Evolutionary conservation across 2,113 vertebrate genomes (phyloP), one percentile per base, ranked within the genome.

Genomic region (Aythya baeri): DNA sequence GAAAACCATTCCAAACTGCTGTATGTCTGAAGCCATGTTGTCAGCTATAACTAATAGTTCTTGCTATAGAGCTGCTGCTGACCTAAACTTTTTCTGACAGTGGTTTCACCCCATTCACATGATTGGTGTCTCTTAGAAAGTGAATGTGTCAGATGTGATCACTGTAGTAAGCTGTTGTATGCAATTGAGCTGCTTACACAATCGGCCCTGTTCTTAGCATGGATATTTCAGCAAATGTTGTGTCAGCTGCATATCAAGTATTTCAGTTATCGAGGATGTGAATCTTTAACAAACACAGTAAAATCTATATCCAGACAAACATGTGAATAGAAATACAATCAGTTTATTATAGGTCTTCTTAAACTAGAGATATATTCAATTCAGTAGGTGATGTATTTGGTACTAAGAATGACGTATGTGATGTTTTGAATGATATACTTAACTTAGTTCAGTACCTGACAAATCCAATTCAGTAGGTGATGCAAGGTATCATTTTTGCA

Each of bases 51-150:
- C 32, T 71, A 49, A 74, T 57, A 55, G 81, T 43, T 91, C 63
- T 74, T 85, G 8, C 50, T 71, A 4, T 43, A 75, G 38, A 77
- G 57, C 43, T 83, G 72, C 55, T 95, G 72, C 61, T 93, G 90
- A 94, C 57, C 63, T 90, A 81, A 91, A 97, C 73, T 61, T 93
- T 88, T 91, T 61, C 65, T 92, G 59, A 77, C 77, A 68, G 55
- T 71, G 78, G 52, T 80, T 94, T 97, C 57, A 67, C 32, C 27
- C 72, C 54, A 34, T 71, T 91, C 72, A 36, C 16, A 31, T 67
- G 63, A 96, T 67, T 89, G 26, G 67, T 91, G 57, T 81, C 86
- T 77, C 38, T 57, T 57, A 74, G 57, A 91, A 82, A 91, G 67
- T 49, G 71, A 41, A 83, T 27, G 57, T 65, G 27, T 79, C 88